Conservation (phyloP, 2,888 invertebrate species). For the Tiliacea citrago region DNA sequence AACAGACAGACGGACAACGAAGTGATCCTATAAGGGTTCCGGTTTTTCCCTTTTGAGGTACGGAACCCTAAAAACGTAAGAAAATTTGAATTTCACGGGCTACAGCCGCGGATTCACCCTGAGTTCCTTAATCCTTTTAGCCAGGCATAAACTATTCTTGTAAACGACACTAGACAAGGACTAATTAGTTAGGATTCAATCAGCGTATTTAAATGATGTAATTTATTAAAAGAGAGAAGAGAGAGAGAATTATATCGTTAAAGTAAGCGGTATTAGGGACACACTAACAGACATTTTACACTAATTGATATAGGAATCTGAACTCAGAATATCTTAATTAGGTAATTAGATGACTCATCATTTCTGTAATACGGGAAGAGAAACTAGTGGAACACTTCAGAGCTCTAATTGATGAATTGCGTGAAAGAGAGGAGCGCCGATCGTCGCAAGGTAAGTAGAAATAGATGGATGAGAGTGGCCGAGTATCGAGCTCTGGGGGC, state of each 20-base stretch:
- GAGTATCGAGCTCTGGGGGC: background rate
- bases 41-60: no score
- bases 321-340: slow-evolving; percentile 15
- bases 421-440: slow-evolving; percentile 11
- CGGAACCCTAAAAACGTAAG: no score
- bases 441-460: background rate
- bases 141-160: background rate
- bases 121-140: background rate
- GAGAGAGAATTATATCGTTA: background rate
- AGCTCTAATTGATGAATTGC: slow-evolving; percentile 41
- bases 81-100: no score
- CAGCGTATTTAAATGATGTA: background rate
- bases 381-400: slow-evolving; percentile 8
- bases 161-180: background rate
- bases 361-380: slow-evolving; percentile 17
- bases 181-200: background rate
- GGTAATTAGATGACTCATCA: slow-evolving; percentile 22
- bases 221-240: background rate
- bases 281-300: slow-evolving; percentile 3
- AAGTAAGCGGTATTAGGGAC: background rate
- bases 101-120: no score
- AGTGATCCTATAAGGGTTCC: no score
- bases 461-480: background rate
- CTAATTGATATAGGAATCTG: slow-evolving; percentile 21
- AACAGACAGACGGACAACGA: no score